phyloP scores from a whole-genome alignment of 2,888 invertebrate species.

The Trypoxylon attenuatum region DNA sequence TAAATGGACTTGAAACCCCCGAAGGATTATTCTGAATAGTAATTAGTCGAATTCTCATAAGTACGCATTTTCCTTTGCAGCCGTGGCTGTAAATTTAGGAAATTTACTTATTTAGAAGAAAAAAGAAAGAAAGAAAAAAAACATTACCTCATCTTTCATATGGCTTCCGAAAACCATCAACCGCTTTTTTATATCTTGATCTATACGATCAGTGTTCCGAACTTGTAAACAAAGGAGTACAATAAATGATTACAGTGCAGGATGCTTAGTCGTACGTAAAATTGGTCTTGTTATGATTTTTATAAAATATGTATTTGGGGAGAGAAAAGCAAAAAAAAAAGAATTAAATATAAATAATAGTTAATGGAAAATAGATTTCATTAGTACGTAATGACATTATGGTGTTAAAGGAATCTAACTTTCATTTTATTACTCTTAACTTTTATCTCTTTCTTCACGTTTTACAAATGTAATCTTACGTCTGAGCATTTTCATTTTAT shows the following conservation, averaged over 20 bases:
- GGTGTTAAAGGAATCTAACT: conserved; percentile 24
- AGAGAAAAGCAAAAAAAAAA: too few species aligned
- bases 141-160: conserved; percentile 57
- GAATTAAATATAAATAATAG: neutral
- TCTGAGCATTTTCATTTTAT: conserved; percentile 31
- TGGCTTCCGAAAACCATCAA: conserved; percentile 28
- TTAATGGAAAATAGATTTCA: neutral
- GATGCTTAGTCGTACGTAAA: neutral
- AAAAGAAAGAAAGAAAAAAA: too few species aligned
- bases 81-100: conserved; percentile 35
- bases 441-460: too few species aligned
- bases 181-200: conserved; percentile 49
- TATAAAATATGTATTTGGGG: too few species aligned
- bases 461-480: conserved; percentile 48
- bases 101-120: conserved; percentile 41
- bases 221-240: conserved; percentile 52
- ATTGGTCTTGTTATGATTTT: neutral
- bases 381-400: neutral
- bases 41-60: too few species aligned
- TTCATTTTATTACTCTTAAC: conserved; percentile 35
- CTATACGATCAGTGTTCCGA: conserved; percentile 45
- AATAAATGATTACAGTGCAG: conserved; percentile 53
- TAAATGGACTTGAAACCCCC: conserved; percentile 54
- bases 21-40: conserved; percentile 32
- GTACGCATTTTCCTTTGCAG: conserved; percentile 35